Base-by-base conservation (phyloP, 2,797 vertebrate species). In the Pseudochirops cupreus region DNA sequence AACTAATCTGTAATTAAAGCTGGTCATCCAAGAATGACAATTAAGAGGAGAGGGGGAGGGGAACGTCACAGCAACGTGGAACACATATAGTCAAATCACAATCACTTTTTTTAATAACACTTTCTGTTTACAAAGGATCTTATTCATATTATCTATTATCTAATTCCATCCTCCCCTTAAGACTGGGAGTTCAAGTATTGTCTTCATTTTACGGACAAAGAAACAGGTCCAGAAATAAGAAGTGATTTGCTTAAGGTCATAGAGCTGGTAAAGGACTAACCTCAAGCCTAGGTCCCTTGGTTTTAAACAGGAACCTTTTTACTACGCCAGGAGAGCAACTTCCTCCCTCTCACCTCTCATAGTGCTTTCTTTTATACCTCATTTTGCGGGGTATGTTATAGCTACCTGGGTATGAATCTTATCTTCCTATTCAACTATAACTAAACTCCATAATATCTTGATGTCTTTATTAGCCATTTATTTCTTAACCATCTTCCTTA, bases 1-100 rank as follows among this genome's bases (percentile, higher is more conserved):
- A 94, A 94, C 93, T 33, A 91, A 91, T 57, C 90, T 52, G 11
- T 54, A 95, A 94, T 24, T 89, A 57, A 91, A 93, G 58, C 46
- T 87, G 56, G 93, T 94, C 46, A 58, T 55, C 18, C 33, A 94
- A 31, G 12, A 96, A 82, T 46, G 31, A 91, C 90, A 50, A 94
- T 29, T 53, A 10, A 18, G 33, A 31, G 31, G 0, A 31, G 50
- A 93, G 14, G 5, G 1, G 1, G 16, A 33, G 1, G 29, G 54
- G 91, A 87, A 26, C 26, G 74, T 87, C 74, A 87, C 24, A 87
- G 74, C n/a, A 82, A 82, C 46, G 74, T 87, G 39, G 9, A 87
- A 87, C 74, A 87, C 3, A 50, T 1, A 67, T 5, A 31, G 56
- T 50, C n/a, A 82, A 82, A 31, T 87, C 74, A 87, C 4, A 21